phyloP scores from a whole-genome alignment of 2,888 invertebrate species.

The Cryptocheilus praepositus region DNA sequence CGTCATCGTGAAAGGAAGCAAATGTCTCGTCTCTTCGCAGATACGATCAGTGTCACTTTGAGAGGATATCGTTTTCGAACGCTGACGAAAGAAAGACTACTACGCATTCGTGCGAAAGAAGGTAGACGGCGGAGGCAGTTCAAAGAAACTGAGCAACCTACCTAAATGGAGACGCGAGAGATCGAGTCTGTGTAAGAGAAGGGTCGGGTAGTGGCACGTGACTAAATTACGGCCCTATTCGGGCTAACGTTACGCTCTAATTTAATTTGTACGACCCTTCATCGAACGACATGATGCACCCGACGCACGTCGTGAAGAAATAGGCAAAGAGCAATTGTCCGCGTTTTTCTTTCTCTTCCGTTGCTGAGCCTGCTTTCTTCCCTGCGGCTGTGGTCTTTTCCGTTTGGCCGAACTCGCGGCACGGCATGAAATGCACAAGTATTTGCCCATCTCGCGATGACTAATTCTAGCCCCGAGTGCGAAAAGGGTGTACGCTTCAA shows the following conservation, averaged over 20 bases:
- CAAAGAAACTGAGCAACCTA: background rate
- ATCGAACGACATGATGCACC: slow-evolving; percentile 51
- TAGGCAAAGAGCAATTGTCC: slow-evolving; percentile 35
- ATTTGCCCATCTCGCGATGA: too few species aligned
- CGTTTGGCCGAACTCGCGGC: background rate
- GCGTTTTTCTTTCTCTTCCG: slow-evolving; percentile 22
- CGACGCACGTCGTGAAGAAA: slow-evolving; percentile 48
- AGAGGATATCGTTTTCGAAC: background rate
- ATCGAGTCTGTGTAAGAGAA: slow-evolving; percentile 31
- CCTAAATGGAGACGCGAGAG: slow-evolving; percentile 21
- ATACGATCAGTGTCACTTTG: background rate
- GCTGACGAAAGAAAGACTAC: slow-evolving; percentile 9
- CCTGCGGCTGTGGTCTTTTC: background rate
- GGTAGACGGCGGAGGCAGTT: background rate
- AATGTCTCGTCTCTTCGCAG: too few species aligned
- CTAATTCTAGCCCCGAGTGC: too few species aligned
- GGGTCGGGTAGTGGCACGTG: slow-evolving; percentile 29
- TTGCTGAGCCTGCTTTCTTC: slow-evolving; percentile 4
- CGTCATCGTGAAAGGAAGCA: background rate
- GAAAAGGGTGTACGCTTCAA: too few species aligned
- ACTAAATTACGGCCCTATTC: slow-evolving; percentile 43
- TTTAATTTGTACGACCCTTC: slow-evolving; percentile 52
- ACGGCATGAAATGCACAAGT: too few species aligned
- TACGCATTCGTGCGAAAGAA: slow-evolving; percentile 20
- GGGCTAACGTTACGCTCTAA: slow-evolving; percentile 46